Base-by-base conservation (phyloP, 2,113 vertebrate genomes). In the Calyptomena viridis region DNA sequence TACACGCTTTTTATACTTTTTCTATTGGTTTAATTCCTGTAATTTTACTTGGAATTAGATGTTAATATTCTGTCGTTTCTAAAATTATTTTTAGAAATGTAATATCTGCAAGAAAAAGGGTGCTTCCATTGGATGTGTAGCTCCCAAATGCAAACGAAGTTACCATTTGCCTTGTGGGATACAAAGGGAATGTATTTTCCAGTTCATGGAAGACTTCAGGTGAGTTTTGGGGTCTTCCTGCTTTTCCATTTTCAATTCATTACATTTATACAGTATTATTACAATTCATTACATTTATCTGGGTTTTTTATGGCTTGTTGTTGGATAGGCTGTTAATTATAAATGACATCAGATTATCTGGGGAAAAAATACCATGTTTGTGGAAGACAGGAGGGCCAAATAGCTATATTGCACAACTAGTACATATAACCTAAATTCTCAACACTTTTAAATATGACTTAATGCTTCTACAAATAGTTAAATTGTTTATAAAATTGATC, bases 111-210 rank as follows among this genome's bases (percentile, higher is more conserved):
- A 97, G 98, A 98, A 97, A 95, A 98, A 94, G 33, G 99, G 99
- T 35, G 99, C 99, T 49, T 99, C 99, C 15, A 98, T 99, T 85
- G 99, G 99, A 84, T 99, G 99, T 56, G 98, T 97, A 40, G 81
- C 97, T 89, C 97, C 97, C 47, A 98, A 96, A 92, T 99, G 99
- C 97, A 98, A 98, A 95, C 98, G 98, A 96, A 98, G 93, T 97
- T 98, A 99, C 39, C 99, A 99, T 97, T 98, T 99, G 68, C 99
- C 99, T 58, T 99, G 99, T 93, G 99, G 99, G 33, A 75, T 98
- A 94, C 96, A 98, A 83, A 97, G 68, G 56, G 95, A 97, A 68
- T 99, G 99, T 95, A 97, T 99, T 97, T 99, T 98, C 92, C 99
- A 99, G 95, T 99, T 99, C 79, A 98, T 97, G 44, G 99, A 96